A percentile compares a stretch with the other conserved stretches of the same genome.
phyloP scores from a whole-genome alignment of 2,888 invertebrate species.

The Microctonus brassicae region DNA sequence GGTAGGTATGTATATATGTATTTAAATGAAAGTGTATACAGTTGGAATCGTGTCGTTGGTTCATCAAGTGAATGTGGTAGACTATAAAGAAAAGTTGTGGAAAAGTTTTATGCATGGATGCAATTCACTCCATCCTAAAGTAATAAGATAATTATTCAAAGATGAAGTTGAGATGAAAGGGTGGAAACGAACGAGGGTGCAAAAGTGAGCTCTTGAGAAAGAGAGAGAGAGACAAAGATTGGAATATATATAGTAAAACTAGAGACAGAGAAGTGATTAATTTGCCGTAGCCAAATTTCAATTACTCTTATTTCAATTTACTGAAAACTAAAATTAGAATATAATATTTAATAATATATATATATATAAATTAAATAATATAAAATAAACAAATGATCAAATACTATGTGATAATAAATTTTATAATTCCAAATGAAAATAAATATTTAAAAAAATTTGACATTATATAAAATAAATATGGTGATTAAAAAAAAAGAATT shows the following conservation, averaged over 20 bases:
- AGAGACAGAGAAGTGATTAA: background rate
- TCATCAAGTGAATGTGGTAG: background rate
- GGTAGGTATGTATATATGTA: background rate
- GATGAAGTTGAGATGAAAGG: background rate
- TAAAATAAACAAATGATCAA: background rate
- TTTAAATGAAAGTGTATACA: background rate
- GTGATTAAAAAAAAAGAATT: too few species aligned
- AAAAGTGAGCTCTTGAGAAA: background rate
- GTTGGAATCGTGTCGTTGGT: background rate
- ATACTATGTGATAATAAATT: too few species aligned
- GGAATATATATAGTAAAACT: too few species aligned
- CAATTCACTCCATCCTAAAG: background rate
- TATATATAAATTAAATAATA: background rate
- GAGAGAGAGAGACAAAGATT: background rate
- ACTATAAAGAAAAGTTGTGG: background rate
- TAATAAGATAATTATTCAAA: slow-evolving; percentile 16
- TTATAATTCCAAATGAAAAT: too few species aligned
- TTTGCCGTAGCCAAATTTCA: background rate
- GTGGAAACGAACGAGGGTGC: too few species aligned
- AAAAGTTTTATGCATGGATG: background rate
- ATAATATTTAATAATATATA: background rate
- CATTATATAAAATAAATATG: too few species aligned
- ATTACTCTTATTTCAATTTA: background rate
- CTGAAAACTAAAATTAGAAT: background rate
- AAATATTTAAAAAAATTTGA: too few species aligned